Conservation (phyloP, 2,113 vertebrate species). For the Catagonus wagneri region DNA sequence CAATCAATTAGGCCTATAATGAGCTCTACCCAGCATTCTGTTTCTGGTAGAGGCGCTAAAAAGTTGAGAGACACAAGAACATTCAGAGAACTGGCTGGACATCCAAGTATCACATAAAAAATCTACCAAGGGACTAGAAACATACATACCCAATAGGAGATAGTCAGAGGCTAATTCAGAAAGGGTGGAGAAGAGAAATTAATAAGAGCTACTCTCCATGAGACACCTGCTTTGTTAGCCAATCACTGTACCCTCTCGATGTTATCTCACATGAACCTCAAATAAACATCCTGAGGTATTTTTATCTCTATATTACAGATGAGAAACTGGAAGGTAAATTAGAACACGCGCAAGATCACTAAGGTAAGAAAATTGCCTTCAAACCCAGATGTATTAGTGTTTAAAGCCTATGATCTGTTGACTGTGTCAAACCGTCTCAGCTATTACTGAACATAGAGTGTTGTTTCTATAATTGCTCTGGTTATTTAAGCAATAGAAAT, state of each 20-base stretch:
- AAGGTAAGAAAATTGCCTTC: conserved; percentile 17
- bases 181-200: neutral
- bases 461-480: conserved; percentile 49
- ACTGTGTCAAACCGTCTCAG: neutral
- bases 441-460: neutral
- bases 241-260: neutral
- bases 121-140: neutral
- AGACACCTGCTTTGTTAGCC: neutral
- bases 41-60: neutral
- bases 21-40: neutral
- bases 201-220: neutral
- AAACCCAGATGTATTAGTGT: conserved; percentile 4
- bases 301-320: neutral
- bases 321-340: neutral
- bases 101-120: neutral
- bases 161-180: neutral
- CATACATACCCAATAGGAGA: neutral
- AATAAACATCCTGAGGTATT: neutral
- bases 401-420: conserved; percentile 24
- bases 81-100: neutral
- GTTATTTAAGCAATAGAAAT: conserved; percentile 50
- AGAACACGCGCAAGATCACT: neutral
- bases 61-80: neutral
- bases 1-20: neutral
- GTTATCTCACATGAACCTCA: neutral